Evolutionary conservation across 1,140 invertebrate species (phyloP).

Genomic region (Gonatopus flavifemur): DNA sequence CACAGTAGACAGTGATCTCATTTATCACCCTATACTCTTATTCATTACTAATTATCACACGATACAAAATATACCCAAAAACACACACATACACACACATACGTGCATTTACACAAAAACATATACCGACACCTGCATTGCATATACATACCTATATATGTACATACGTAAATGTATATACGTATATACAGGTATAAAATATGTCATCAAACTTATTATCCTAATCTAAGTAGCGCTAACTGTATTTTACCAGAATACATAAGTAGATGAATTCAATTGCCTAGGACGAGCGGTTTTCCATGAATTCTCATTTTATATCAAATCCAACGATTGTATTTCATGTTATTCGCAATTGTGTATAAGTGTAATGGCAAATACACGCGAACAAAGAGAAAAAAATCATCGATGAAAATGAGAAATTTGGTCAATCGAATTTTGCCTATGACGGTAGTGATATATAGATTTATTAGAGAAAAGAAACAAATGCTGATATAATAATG

Average conservation of each 20-base stretch:
- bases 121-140: not conserved
- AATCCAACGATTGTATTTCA: too few species aligned
- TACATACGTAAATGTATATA: conserved; percentile 13
- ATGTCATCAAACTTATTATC: conserved; percentile 46
- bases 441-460: conserved; percentile 53
- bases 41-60: not conserved
- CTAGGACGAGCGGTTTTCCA: conserved; percentile 32
- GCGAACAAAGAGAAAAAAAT: conserved; percentile 1
- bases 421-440: conserved; percentile 34
- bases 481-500: conserved; percentile 36
- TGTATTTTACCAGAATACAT: conserved; percentile 50
- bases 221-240: conserved; percentile 54
- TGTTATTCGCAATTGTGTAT: not conserved
- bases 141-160: conserved; percentile 8
- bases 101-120: not conserved
- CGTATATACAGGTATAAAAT: conserved; percentile 22
- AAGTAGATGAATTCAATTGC: conserved; percentile 49
- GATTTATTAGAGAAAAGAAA: too few species aligned
- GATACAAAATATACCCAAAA: not conserved
- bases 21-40: not conserved
- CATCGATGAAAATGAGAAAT: conserved; percentile 18
- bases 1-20: conserved; percentile 5
- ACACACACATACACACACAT: conserved; percentile 1
- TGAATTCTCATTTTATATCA: conserved; percentile 6
- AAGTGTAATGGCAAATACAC: not conserved